These are phyloP conservation scores for Macaca mulatta DNA, from an alignment of 2,113 vertebrate species.

Conservation along the genomic window DNA sequence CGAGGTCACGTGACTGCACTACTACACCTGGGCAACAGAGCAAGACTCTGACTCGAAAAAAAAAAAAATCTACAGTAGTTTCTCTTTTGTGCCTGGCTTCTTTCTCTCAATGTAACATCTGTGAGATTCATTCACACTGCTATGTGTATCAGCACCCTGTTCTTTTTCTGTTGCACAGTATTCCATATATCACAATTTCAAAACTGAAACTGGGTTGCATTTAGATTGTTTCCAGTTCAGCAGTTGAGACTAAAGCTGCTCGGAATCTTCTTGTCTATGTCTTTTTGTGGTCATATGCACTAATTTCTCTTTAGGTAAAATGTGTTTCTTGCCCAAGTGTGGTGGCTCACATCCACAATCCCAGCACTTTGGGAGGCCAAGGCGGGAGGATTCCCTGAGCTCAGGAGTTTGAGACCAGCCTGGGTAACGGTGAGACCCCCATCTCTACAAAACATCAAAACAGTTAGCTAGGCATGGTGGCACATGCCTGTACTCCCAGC, in stretches of 20 bases:
- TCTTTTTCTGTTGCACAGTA: not conserved
- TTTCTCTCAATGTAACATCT: not conserved
- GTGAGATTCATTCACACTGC: not conserved
- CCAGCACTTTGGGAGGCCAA: not conserved
- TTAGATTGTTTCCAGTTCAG: not conserved
- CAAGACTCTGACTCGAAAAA: too few relatives aligned
- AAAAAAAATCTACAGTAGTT: not conserved
- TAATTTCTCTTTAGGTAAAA: conserved; percentile 2
- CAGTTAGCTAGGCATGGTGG: not conserved
- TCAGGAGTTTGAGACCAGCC: not conserved
- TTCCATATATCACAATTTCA: not conserved
- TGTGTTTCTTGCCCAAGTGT: not conserved
- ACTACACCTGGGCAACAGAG: too few relatives aligned
- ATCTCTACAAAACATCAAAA: not conserved
- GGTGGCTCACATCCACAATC: not conserved
- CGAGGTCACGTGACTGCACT: too few relatives aligned
- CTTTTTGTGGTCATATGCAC: not conserved
- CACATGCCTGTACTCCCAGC: not conserved
- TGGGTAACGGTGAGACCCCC: not conserved
- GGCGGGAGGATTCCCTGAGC: not conserved
- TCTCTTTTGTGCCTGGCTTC: not conserved
- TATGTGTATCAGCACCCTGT: too few relatives aligned
- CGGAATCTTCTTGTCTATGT: not conserved
- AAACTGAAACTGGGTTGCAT: not conserved
- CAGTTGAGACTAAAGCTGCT: not conserved